These are phyloP conservation scores for Amyelois transitella DNA, from an alignment of 1,140 invertebrate species.

Conservation along the genomic window DNA sequence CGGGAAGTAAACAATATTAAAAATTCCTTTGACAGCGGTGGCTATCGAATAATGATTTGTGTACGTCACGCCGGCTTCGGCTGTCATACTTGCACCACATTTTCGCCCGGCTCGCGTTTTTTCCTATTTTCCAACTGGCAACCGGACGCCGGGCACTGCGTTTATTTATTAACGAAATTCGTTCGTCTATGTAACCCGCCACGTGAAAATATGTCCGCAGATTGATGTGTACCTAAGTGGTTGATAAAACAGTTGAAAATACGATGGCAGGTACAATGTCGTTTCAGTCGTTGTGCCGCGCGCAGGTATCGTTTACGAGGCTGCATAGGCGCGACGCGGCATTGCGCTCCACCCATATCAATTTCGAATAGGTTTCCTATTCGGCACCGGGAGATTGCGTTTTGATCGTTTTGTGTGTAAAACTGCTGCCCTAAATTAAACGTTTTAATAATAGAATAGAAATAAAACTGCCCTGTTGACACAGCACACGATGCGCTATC, in stretches of 20 bases:
- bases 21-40: slow-evolving; percentile 69
- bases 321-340: slow-evolving; percentile 62
- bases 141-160: slow-evolving; percentile 53
- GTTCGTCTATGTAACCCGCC: slow-evolving; percentile 57
- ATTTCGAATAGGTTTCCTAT: slow-evolving; percentile 72
- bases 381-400: slow-evolving; percentile 63
- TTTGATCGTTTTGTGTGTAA: slow-evolving; percentile 72
- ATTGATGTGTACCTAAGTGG: neutral
- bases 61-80: slow-evolving; percentile 49
- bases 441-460: slow-evolving; percentile 72
- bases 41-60: slow-evolving; percentile 69
- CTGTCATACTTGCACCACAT: slow-evolving; percentile 71
- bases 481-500: slow-evolving; percentile 34
- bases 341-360: slow-evolving; percentile 70
- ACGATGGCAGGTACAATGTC: slow-evolving; percentile 3
- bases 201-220: slow-evolving; percentile 10
- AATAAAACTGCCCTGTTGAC: slow-evolving; percentile 63
- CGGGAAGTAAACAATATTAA: slow-evolving; percentile 59
- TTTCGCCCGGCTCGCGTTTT: slow-evolving; percentile 50
- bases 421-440: slow-evolving; percentile 72
- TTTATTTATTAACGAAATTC: slow-evolving; percentile 75
- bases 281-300: slow-evolving; percentile 38
- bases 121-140: slow-evolving; percentile 50
- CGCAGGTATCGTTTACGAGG: slow-evolving; percentile 59
- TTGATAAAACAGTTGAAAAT: slow-evolving; percentile 29